These are phyloP conservation scores for Opisthocomus hoazin DNA, from an alignment of 2,113 vertebrate genomes.

Conservation along the genomic window DNA sequence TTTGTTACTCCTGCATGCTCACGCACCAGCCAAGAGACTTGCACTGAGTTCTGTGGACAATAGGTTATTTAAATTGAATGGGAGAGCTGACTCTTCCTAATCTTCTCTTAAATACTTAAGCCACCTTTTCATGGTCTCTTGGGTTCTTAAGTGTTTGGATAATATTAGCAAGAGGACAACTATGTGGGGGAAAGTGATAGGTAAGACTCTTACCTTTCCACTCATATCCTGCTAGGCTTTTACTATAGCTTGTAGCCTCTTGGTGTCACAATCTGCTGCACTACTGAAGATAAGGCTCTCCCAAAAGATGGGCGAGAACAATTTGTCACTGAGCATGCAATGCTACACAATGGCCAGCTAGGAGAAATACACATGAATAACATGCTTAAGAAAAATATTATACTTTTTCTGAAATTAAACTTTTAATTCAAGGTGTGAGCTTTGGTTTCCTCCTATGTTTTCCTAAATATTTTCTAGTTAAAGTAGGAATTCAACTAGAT, in stretches of 20 bases:
- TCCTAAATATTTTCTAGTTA: neutral
- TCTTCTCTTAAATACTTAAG: neutral
- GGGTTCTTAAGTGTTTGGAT: neutral
- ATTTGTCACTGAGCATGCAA: neutral
- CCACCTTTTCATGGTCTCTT: fast-evolving
- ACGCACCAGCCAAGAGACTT: neutral
- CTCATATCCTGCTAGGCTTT: neutral
- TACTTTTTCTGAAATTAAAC: neutral
- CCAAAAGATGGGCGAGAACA: neutral
- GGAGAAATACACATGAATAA: neutral
- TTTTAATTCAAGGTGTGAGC: neutral
- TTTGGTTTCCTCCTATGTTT: neutral
- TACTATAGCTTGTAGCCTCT: neutral
- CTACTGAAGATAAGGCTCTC: neutral
- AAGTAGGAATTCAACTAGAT: neutral
- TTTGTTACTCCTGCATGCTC: neutral
- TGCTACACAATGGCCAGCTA: neutral
- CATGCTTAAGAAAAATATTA: neutral
- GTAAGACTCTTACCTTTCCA: neutral
- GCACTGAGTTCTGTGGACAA: neutral
- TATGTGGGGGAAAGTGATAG: fast-evolving
- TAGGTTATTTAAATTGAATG: neutral
- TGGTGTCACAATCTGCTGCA: neutral
- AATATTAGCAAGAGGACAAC: neutral
- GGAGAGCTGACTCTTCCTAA: neutral